Conservation (phyloP, 2,888 invertebrate genomes). For the Petrolisthes cinctipes region DNA sequence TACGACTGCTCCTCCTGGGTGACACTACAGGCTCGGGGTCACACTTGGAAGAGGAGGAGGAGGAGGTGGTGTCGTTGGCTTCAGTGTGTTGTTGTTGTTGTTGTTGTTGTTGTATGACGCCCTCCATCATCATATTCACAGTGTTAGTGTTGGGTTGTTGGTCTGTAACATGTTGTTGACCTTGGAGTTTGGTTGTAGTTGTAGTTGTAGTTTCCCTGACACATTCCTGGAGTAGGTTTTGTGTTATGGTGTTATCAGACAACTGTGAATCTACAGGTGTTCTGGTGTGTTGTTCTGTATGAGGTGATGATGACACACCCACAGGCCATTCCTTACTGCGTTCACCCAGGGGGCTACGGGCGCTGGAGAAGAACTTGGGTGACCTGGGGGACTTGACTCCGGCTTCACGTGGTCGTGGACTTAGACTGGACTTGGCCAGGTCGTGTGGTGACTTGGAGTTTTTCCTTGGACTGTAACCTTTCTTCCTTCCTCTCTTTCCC, state of each 20-base stretch:
- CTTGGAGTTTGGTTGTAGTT: too few relatives aligned
- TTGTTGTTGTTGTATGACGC: neutral
- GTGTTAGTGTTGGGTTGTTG: neutral
- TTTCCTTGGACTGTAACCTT: slow-evolving; percentile 48
- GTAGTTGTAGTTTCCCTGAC: neutral
- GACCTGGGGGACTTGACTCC: slow-evolving; percentile 52
- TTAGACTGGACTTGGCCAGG: slow-evolving; percentile 45
- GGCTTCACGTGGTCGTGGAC: slow-evolving; percentile 48
- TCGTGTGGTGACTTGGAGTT: slow-evolving; percentile 50
- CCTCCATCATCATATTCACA: neutral
- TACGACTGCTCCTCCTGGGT: slow-evolving; percentile 42
- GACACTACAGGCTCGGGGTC: slow-evolving; percentile 5
- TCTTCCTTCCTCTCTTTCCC: slow-evolving; percentile 53
- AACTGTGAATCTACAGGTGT: neutral
- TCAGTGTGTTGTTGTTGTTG: neutral
- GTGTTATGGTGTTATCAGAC: neutral
- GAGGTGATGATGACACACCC: slow-evolving; percentile 15
- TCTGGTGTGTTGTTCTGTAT: neutral
- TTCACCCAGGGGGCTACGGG: slow-evolving; percentile 46
- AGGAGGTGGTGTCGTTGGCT: neutral
- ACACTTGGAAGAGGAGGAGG: neutral
- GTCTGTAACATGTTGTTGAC: neutral
- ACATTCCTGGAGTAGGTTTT: neutral
- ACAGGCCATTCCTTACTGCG: slow-evolving; percentile 44
- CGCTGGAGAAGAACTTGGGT: slow-evolving; percentile 57